Percentiles rank a stretch among this genome's conserved stretches.
Evolutionary conservation across 2,888 invertebrate genomes (phyloP).

Genomic region (Drosophila lutescens): DNA sequence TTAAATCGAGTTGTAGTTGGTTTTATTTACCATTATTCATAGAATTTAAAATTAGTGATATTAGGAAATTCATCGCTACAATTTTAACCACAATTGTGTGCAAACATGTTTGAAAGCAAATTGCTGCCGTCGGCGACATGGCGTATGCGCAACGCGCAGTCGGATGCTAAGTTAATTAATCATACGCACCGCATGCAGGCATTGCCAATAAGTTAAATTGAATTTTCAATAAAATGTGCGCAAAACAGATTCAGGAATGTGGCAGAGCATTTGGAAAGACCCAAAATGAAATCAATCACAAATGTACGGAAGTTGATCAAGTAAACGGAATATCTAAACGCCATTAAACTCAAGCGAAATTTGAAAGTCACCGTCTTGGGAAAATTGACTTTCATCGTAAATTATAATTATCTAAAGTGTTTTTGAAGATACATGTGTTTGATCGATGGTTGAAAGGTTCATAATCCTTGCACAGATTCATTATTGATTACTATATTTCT

Average conservation of each 20-base stretch:
- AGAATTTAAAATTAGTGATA: too few species aligned
- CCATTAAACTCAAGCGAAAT: neutral
- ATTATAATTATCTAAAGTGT: neutral
- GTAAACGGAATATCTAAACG: conserved; percentile 8
- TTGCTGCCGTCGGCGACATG: conserved; percentile 19
- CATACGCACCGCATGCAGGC: conserved; percentile 48
- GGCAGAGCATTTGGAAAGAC: conserved; percentile 3
- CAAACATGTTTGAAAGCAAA: conserved; percentile 10
- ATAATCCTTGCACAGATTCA: too few species aligned
- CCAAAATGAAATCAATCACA: conserved; percentile 29
- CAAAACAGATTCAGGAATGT: conserved; percentile 26
- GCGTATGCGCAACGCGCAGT: conserved; percentile 43
- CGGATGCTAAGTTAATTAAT: conserved; percentile 56
- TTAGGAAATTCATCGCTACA: neutral
- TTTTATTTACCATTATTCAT: too few species aligned
- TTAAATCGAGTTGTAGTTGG: too few species aligned
- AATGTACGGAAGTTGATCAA: conserved; percentile 11
- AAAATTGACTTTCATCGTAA: neutral
- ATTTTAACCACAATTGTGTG: neutral
- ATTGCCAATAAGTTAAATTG: conserved; percentile 47
- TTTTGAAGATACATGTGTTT: neutral
- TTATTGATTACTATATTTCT: too few species aligned
- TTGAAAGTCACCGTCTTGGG: too few species aligned
- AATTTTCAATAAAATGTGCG: conserved; percentile 44
- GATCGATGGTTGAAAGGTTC: neutral